Conservation (phyloP, 2,888 invertebrate genomes). For the Seira musarum region DNA sequence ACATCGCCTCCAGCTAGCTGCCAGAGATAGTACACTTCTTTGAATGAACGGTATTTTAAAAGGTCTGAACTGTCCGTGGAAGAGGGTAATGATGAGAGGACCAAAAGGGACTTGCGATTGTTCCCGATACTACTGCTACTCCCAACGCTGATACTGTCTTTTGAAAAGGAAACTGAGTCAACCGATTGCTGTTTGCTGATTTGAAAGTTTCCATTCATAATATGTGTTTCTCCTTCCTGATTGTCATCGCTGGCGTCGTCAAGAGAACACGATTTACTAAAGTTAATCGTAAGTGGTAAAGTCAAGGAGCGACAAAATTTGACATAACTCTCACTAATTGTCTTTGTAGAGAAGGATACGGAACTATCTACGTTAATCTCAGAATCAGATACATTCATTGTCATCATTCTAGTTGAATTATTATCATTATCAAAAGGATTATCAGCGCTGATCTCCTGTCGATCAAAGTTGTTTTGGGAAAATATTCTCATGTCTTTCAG, state of each 20-base stretch:
- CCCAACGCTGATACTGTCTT: constrained; percentile 14
- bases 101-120: constrained; percentile 2
- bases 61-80: constrained; percentile 48
- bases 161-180: constrained; percentile 19
- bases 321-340: constrained; percentile 24
- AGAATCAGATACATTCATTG: constrained; percentile 6
- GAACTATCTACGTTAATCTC: constrained; percentile 27
- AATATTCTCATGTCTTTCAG: constrained; percentile 63
- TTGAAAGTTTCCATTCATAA: constrained; percentile 31
- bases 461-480: constrained; percentile 38
- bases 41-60: constrained; percentile 75
- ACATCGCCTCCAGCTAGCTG: constrained; percentile 96
- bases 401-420: background rate
- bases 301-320: constrained; percentile 38
- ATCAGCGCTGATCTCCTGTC: constrained; percentile 1
- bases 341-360: background rate
- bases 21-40: constrained; percentile 95
- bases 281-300: constrained; percentile 46
- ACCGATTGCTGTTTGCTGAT: background rate
- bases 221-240: background rate
- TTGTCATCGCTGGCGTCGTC: constrained; percentile 35
- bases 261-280: constrained; percentile 44
- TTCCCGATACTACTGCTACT: constrained; percentile 17
- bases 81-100: constrained; percentile 9
- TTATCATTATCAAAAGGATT: constrained; percentile 27